Evolutionary conservation across 2,113 vertebrate genomes (phyloP), one percentile per base, ranked within the genome.

Genomic region (Platysteira castanea): DNA sequence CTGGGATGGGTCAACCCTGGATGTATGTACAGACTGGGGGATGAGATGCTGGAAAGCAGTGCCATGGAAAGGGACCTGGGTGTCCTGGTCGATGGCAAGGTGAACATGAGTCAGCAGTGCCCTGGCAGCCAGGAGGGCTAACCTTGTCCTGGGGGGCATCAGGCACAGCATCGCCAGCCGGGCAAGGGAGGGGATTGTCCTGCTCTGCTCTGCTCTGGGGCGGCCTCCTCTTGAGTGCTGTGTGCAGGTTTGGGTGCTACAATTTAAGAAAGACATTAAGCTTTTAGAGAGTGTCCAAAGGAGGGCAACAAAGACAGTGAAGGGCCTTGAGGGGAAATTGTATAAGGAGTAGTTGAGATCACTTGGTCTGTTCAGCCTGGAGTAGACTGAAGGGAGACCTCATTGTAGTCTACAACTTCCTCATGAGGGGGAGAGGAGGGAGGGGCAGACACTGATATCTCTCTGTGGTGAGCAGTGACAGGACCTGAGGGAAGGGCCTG

Each of bases 121-220:
- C 33, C 37, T 60, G 33, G 54, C 18, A 60, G 63, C 63, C 63
- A 53, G 63, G 18, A 60, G 9, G 4, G 54, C 4, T 54, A 77
- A 0, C 0, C 0, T 0, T 78, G 46, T 46, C 33, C 37, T 31
- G 33, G 21, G 27, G 35, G 0, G 8, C 22, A 52, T 53, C 39
- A 46, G 46, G 37, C 3, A 37, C 53, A 77, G 63, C 63, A 77
- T 52, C 1, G 0, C 11, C 24, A 77, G 44, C 26, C 0, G 0
- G 53, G 84, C 27, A 60, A 68, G 46, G 27, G 46, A 68, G 22
- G 15, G 18, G 18, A 78, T 53, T 78, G 46, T 69, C 18, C 22
- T 1, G 3, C 39, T 69, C 0, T 60, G 23, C 0, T 61, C 15
- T 60, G 0, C 1, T 1, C 18, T 27, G 33, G 14, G 0, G 37